Evolutionary conservation across 2,113 vertebrate genomes (phyloP), one percentile per base, ranked within the genome.

Genomic region (Hepsetus odoe): DNA sequence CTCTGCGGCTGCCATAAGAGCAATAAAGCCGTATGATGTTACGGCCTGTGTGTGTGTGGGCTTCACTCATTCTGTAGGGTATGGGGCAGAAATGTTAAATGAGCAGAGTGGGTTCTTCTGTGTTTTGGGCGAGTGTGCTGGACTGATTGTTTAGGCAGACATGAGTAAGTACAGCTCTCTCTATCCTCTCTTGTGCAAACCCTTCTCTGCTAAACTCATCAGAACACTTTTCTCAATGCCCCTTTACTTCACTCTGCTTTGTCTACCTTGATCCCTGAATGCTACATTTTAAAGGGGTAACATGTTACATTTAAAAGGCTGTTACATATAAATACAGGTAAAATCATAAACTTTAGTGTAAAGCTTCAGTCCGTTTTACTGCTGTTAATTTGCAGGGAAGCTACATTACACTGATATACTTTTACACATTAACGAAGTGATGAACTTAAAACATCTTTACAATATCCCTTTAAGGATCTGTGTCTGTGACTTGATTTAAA

Each of bases 121-220:
- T 64, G 32, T 20, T 38, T 40, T 18, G 13, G 44, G 8, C n/a
- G 22, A 22, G 26, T n/a, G 75, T 26, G n/a, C 55, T 28, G 20
- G 28, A 59, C 53, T 70, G 42, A 46, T 77, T 44, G 35, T 68
- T 67, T 44, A 8, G 33, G 64, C 62, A 77, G 62, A 56, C 24
- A 22, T 58, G 26, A 28, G 16, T 67, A 40, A 20, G 28, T 32
- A 18, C 22, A 5, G 10, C n/a, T 33, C 44, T 58, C n/a, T 66
- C n/a, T 53, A 22, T 61, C 9, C 30, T 33, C 12, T 61, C 26
- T 77, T 77, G 30, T 40, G 38, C 40, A 74, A 62, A 49, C 24
- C 22, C 38, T n/a, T 77, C 22, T 69, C 40, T 51, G 65, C 33
- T 51, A 64, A 75, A 42, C 55, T 64, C 72, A 80, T 75, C 72